Base-by-base conservation (phyloP, 2,113 vertebrate species). In the Lycaon pictus region DNA sequence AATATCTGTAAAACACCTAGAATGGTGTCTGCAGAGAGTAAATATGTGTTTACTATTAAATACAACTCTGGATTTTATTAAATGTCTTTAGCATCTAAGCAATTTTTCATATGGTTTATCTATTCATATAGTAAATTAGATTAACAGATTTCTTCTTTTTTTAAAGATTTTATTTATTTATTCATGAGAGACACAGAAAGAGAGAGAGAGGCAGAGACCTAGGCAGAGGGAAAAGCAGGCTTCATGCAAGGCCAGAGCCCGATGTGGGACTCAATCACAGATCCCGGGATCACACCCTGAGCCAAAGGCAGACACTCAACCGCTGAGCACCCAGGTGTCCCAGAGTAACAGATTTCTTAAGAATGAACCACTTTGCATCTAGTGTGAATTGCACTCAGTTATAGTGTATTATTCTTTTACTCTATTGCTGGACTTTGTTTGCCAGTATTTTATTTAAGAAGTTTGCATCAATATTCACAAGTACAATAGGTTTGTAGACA, bases 361-460 rank as follows among this genome's bases (percentile, higher is more conserved):
- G 29, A 76, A 8, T 67, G 55, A 95, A 82, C 37, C n/a, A 89
- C 72, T 29, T 86, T 93, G 37, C 32, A 97, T 76, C 11, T 29
- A 74, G 25, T 62, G 77, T 53, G 25, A 88, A 96, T 2, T 71
- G 9, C 22, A 72, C 48, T 77, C 55, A 71, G 19, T 82, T 53
- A 3, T 37, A 53, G 29, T 48, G 13, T 76, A 74, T 55, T 93
- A 22, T 80, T 81, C 32, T 82, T 87, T 74, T 69, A 53, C 60
- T 81, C 27, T 48, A 60, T 74, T 87, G 32, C 16, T 76, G 25
- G 17, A 60, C 4, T 10, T 69, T 29, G 5, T 90, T 86, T 93
- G 65, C 32, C 43, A 81, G 15, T 80, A 58, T 76, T 82, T 88
- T 92, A 88, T 32, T 83, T 62, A 77, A 84, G 25, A 95, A 77